Base-by-base conservation (phyloP, 2,888 invertebrate genomes). In the Gortyna flavago region DNA sequence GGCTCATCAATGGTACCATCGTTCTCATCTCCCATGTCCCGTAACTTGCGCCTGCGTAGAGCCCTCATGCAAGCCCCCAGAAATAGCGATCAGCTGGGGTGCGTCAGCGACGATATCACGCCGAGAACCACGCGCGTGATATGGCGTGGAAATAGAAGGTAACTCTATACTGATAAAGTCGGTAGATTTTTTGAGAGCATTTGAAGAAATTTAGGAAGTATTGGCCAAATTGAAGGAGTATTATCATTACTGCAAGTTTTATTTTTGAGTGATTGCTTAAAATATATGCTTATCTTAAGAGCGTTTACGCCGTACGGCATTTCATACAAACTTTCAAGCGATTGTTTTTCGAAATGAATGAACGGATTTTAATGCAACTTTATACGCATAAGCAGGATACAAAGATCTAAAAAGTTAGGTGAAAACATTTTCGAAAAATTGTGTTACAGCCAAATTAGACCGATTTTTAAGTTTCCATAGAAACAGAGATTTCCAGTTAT, bases 1-100 rank as follows among this genome's bases (percentile, higher is more conserved):
- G 80, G 62, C 81, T 83, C 44, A 72, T 86, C 80, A 44, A 81
- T 84, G 81, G 79, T 79, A 62, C 38, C 57, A 83, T 85, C 79
- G 80, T 67, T 71, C 71, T 62, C 35, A 67, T 69, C 79, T 82
- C 70, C 67, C 62, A 59, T 54, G 72, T 48, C 72, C 61, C 72
- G 59, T 81, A 70, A 75, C 88, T 88, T 88, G 83, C 77, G 75
- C 83, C 84, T 65, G n/a, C 67, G 64, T 68, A 74, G 67, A 80
- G 81, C 80, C 90, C 92, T 91, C 92, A 91, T 91, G 90, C 90
- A 88, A 89, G 85, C 78, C 85, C 90, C 93, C 93, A 92, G 91
- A 95, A 95, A 96, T 96, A 95, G 93, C 92, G 88, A 93, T 95
- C 96, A 94, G 95, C 94, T 95, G 95, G 95, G 95, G 95, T 94